Base-by-base conservation (phyloP, 1,140 invertebrate species). In the Conus ventricosus region DNA sequence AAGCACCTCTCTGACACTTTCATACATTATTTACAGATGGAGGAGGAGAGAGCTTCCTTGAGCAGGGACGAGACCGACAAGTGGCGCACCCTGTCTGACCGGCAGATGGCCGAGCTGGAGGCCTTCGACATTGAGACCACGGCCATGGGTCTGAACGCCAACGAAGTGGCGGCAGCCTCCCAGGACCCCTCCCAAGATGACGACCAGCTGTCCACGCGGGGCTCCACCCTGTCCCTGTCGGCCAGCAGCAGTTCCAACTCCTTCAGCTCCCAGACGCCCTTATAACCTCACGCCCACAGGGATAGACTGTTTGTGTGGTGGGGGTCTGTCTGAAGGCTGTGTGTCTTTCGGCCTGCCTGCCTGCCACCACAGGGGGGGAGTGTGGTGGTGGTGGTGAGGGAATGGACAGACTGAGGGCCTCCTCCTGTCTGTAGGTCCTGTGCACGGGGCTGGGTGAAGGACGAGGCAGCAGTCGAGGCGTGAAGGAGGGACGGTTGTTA, bases 41-140 rank as follows among this genome's bases (percentile, higher is more conserved):
- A 98, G 94, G 97, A 97, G 90, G 98, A 99, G 95, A 97, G 97
- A 91, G 97, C 97, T 90, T 97, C 98, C 96, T 99, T 99, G 94
- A 96, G 98, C 91, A 97, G 97, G 91, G 98, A 99, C 95, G 96
- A 98, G 81, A 97, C 97, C 39, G 98, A 99, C 95, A 96, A 98
- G 92, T 97, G 99, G 95, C 96, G 98, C 89, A 96, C 97, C 90
- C 96, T 99, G 91, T 97, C 98, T 92, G 98, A 99, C 93, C 97
- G 97, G 91, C 98, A 99, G 94, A 97, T 97, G 93, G 96, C 97
- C 88, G 98, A 99, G 95, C 96, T 99, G 92, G 97, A 98, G 92
- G 97, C 97, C 91, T 99, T 99, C 96, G 98, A 99, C 96, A 97
- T 97, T 92, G 98, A 99, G 96, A 99, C 98, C 93, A 96, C 97